phyloP scores from a whole-genome alignment of 2,888 invertebrate genomes.

The Hymenopus coronatus region DNA sequence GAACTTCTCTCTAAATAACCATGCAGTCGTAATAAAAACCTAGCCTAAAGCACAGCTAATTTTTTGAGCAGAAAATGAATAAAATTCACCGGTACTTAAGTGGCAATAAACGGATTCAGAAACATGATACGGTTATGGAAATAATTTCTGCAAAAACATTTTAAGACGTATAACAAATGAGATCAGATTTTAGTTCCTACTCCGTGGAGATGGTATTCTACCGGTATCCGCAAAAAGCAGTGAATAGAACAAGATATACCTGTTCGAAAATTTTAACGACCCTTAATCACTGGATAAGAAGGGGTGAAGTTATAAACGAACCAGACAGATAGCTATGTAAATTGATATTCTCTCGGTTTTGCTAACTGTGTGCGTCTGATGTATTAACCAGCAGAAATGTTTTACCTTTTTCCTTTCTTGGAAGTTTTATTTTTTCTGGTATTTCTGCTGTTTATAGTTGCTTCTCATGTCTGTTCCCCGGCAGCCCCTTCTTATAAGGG shows the following conservation, averaged over 20 bases:
- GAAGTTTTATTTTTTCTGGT: not conserved
- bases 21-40: no score
- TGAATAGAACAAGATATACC: not conserved
- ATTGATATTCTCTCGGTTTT: not conserved
- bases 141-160: not conserved
- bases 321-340: not conserved
- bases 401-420: not conserved
- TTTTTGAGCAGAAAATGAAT: not conserved
- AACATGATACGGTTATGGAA: not conserved
- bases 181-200: not conserved
- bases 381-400: not conserved
- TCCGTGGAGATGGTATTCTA: not conserved
- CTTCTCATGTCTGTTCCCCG: not conserved
- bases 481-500: not conserved
- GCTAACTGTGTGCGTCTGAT: not conserved
- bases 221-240: not conserved
- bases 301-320: not conserved
- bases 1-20: no score
- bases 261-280: not conserved
- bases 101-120: not conserved
- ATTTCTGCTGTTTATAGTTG: not conserved
- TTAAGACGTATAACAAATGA: not conserved
- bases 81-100: not conserved
- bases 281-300: not conserved
- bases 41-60: not conserved